Evolutionary conservation across 2,888 invertebrate species (phyloP), one percentile per base, ranked within the genome.

Genomic region (Sympetrum striolatum): DNA sequence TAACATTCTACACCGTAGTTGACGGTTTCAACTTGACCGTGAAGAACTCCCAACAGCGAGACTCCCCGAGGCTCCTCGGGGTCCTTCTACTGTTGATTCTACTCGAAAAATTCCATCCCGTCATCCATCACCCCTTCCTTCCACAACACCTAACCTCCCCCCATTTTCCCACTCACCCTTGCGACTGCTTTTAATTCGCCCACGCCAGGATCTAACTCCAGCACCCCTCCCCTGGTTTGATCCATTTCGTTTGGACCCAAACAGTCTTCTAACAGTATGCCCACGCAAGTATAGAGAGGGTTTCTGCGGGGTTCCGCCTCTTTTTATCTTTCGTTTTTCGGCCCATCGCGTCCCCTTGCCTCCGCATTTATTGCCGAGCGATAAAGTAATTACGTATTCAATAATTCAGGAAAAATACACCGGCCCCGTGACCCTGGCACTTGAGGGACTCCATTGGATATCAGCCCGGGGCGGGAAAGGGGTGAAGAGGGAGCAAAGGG

Each of bases 331-430:
- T 35, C 39, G 6, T 86, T 58, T 58, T 82, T 35, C 25, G 35
- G 31, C 53, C 81, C 81, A 44, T 35, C 82, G 58, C 35, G 35
- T 58, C 58, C 58, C 58, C 58, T 31, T 60, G 58, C 82, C 82
- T 82, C 22, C 86, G 86, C 37, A 86, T 86, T 86, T 64, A 86
- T 86, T 37, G 86, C 60, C n/a, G 60, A 86, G 86, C 86, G 86
- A 86, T 86, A 86, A 86, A 86, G 86, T 86, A 86, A 86, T 86
- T 86, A 86, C 86, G 86, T 60, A 86, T 86, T 86, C 86, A 86
- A 86, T 86, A 86, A 86, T 86, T 86, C 86, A 86, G 86, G 86
- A 39, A 86, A 86, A 86, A 86, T 86, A 86, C 86, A 86, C 60
- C 86, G 37, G 64, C 86, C 12, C 86, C 60, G 60, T 64, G 39